phyloP scores from a whole-genome alignment of 2,113 vertebrate genomes.

The Caranx melampygus region DNA sequence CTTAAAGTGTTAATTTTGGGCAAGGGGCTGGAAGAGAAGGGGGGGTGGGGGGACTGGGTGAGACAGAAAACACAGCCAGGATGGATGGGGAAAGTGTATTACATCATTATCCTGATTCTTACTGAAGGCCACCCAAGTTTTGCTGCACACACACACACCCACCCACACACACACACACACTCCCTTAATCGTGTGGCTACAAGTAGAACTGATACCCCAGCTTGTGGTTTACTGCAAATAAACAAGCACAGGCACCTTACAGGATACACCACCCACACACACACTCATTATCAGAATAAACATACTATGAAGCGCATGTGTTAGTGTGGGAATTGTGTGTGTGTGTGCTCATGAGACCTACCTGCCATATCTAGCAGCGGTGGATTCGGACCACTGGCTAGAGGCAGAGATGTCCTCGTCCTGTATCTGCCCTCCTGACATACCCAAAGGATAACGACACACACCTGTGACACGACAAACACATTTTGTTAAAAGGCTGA shows the following conservation, averaged over 20 bases:
- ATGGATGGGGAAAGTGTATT: constrained; percentile 55
- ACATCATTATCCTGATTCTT: constrained; percentile 68
- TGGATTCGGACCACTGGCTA: constrained; percentile 98
- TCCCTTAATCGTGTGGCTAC: constrained; percentile 46
- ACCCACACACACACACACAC: not conserved
- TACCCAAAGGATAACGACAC: constrained; percentile 95
- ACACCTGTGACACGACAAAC: constrained; percentile 82
- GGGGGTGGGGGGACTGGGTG: constrained; percentile 12
- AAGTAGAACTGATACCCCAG: constrained; percentile 50
- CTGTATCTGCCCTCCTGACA: constrained; percentile 94
- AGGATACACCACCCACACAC: constrained; percentile 40
- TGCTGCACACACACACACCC: constrained; percentile 28
- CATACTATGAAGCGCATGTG: not conserved
- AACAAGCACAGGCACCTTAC: constrained; percentile 48
- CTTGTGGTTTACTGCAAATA: constrained; percentile 65
- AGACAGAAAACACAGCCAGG: constrained; percentile 55
- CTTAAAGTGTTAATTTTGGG: constrained; percentile 70
- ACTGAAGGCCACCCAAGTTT: constrained; percentile 72
- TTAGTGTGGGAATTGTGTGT: constrained; percentile 18
- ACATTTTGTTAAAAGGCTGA: not conserved
- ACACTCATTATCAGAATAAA: constrained; percentile 50
- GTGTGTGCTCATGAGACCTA: constrained; percentile 67
- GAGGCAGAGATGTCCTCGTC: constrained; percentile 98
- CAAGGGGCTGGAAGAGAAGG: constrained; percentile 34
- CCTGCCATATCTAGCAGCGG: constrained; percentile 96